A percentile compares a stretch with the other conserved stretches of the same genome.
Conservation (phyloP, 2,888 invertebrate genomes). For the Operophtera brumata region DNA sequence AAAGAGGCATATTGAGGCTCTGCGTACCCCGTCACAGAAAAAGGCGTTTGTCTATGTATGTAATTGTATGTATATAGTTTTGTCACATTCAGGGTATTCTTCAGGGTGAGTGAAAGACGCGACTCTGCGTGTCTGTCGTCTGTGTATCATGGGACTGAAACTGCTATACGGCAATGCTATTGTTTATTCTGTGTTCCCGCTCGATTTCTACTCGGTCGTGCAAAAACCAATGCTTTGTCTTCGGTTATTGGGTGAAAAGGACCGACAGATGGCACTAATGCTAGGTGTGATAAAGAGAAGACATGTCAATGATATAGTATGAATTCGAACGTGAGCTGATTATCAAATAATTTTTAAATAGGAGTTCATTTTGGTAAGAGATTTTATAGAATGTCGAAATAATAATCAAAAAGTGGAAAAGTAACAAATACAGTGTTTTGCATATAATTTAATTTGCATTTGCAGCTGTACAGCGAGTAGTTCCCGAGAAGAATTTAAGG, state of each 20-base stretch:
- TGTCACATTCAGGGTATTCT: too few species aligned
- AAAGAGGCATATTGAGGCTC: too few species aligned
- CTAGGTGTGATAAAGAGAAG: background rate
- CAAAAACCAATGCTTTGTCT: constrained; percentile 48
- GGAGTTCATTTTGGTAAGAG: background rate
- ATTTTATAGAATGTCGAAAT: background rate
- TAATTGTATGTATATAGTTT: too few species aligned
- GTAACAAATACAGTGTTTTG: background rate
- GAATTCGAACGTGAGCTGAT: constrained; percentile 10
- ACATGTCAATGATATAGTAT: constrained; percentile 10
- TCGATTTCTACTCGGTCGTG: constrained; percentile 39
- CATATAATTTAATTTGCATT: too few species aligned
- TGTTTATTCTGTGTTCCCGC: constrained; percentile 10
- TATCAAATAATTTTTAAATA: constrained; percentile 8
- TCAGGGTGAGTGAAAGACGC: too few species aligned
- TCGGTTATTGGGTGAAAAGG: constrained; percentile 36
- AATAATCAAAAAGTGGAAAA: background rate
- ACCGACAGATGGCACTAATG: constrained; percentile 1
- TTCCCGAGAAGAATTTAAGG: too few species aligned
- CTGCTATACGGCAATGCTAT: background rate
- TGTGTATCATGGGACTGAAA: background rate
- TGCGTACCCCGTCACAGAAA: too few species aligned
- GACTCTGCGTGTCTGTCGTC: too few species aligned
- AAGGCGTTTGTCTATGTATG: too few species aligned
- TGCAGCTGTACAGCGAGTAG: too few species aligned